A percentile compares a stretch with the other conserved stretches of the same genome.
phyloP scores from a whole-genome alignment of 2,113 vertebrate species.

The Leucopsar rothschildi region DNA sequence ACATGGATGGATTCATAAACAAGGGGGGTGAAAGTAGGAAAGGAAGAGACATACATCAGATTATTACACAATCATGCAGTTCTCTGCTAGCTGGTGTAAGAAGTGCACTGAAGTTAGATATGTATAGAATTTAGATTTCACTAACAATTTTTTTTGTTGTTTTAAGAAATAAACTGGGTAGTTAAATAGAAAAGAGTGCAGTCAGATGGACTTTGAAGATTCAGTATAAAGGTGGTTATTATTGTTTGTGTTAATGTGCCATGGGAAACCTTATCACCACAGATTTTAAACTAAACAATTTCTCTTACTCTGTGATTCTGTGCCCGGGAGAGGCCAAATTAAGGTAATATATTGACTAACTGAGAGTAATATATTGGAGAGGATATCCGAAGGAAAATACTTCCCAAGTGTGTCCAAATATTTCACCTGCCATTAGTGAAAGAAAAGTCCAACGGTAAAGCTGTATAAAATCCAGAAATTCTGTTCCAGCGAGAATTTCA shows the following conservation, averaged over 20 bases:
- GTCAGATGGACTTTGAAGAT: background rate
- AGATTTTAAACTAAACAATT: background rate
- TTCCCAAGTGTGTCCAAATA: background rate
- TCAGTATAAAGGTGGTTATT: background rate
- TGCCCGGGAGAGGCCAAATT: background rate
- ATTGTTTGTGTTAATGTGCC: constrained; percentile 15
- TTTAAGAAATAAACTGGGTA: constrained; percentile 6
- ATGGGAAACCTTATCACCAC: background rate
- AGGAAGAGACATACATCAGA: background rate
- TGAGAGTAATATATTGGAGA: background rate
- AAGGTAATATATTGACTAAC: background rate
- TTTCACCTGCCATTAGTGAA: background rate
- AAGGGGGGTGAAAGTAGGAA: background rate
- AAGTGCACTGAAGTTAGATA: background rate
- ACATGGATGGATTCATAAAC: background rate
- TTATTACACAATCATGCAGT: background rate
- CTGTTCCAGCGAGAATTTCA: background rate
- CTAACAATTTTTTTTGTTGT: background rate
- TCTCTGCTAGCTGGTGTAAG: background rate
- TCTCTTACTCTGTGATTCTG: background rate
- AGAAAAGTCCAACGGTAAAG: background rate
- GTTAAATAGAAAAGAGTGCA: constrained; percentile 13
- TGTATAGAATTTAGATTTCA: background rate
- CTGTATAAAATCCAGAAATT: background rate
- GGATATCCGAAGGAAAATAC: background rate